A percentile compares a stretch with the other conserved stretches of the same genome.
Evolutionary conservation across 2,113 vertebrate genomes (phyloP).

Genomic region (Poeciliopsis prolifica): DNA sequence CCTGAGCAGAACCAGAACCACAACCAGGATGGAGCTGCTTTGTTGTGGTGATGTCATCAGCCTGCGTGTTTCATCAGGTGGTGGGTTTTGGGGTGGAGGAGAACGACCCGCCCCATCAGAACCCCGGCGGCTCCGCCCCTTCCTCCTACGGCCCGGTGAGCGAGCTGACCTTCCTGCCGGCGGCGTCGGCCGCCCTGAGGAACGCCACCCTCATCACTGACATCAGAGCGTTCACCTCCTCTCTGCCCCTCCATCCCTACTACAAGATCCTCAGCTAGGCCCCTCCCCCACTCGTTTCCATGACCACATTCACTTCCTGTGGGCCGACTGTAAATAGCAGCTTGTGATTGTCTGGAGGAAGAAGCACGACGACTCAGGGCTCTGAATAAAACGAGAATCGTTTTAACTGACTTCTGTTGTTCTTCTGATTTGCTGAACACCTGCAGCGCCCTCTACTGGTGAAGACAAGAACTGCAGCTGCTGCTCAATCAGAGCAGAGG

Average conservation of each 20-base stretch:
- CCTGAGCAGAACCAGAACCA: no score
- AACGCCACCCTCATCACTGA: slow-evolving; percentile 82
- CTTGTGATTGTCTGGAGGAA: background rate
- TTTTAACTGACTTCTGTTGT: background rate
- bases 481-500: no score
- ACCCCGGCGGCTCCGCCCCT: slow-evolving; percentile 37
- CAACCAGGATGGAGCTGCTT: no score
- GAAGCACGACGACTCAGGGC: slow-evolving; percentile 38
- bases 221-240: slow-evolving; percentile 90
- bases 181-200: slow-evolving; percentile 77
- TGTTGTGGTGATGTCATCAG: no score
- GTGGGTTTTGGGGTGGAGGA: slow-evolving; percentile 91
- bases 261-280: slow-evolving; percentile 93
- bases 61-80: slow-evolving; percentile 79
- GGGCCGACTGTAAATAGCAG: background rate
- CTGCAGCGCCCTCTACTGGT: no score
- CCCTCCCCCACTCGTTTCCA: background rate
- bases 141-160: slow-evolving; percentile 86
- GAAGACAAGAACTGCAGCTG: no score
- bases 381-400: slow-evolving; percentile 3
- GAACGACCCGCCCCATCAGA: slow-evolving; percentile 67
- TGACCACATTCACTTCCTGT: slow-evolving; percentile 29
- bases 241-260: slow-evolving; percentile 88
- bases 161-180: slow-evolving; percentile 84
- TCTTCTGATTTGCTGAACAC: background rate